Conservation (phyloP, 1,140 invertebrate genomes). For the Leptoteleia sp. region DNA sequence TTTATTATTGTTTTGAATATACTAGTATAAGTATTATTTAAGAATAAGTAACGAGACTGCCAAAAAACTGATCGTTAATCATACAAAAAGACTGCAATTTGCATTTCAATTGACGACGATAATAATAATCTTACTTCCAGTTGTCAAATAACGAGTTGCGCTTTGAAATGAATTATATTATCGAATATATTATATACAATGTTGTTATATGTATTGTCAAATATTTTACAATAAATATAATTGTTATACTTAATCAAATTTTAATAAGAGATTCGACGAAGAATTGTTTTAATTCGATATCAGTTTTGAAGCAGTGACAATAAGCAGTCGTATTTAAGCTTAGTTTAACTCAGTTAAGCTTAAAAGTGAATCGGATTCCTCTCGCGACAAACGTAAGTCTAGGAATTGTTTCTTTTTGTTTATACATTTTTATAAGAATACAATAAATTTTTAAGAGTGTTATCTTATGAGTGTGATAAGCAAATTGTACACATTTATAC, state of each 20-base stretch:
- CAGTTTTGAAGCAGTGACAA: constrained; percentile 36
- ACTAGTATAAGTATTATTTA: constrained; percentile 41
- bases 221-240: constrained; percentile 55
- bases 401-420: too few relatives aligned
- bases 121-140: constrained; percentile 51
- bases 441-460: constrained; percentile 12
- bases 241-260: constrained; percentile 55
- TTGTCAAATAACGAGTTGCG: constrained; percentile 53
- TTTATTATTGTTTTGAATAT: constrained; percentile 41
- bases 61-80: constrained; percentile 15
- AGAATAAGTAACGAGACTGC: constrained; percentile 21
- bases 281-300: constrained; percentile 8
- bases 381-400: constrained; percentile 26
- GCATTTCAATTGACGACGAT: constrained; percentile 51
- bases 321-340: constrained; percentile 20
- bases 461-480: constrained; percentile 37
- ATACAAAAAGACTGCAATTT: constrained; percentile 44
- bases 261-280: constrained; percentile 29
- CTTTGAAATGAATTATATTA: constrained; percentile 59
- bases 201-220: constrained; percentile 55
- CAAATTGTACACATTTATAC: constrained; percentile 29
- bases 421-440: constrained; percentile 37
- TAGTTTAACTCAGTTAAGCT: neutral
- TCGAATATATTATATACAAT: constrained; percentile 62
- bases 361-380: constrained; percentile 28